These are phyloP conservation scores for Laothoe populi DNA, from an alignment of 2,888 invertebrate species.

Conservation along the genomic window DNA sequence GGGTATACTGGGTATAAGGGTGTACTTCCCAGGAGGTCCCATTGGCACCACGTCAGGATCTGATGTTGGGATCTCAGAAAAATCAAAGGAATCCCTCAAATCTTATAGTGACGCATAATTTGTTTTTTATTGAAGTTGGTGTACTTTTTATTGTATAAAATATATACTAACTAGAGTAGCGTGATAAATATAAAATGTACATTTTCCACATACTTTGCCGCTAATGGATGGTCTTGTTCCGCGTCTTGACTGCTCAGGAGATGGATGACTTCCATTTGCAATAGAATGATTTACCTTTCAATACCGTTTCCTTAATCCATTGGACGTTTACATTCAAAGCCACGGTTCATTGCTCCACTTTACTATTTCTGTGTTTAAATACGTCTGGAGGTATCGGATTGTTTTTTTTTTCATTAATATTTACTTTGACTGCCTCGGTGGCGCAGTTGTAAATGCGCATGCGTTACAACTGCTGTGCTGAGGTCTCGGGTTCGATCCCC, in stretches of 20 bases:
- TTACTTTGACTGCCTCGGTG: too few species aligned
- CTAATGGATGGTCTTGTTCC: conserved; percentile 55
- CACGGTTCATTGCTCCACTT: conserved; percentile 10
- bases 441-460: too few species aligned
- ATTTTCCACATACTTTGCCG: conserved; percentile 50
- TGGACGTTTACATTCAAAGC: conserved; percentile 30
- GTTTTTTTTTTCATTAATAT: neutral
- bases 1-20: too few species aligned
- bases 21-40: too few species aligned
- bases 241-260: conserved; percentile 54
- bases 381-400: neutral
- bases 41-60: too few species aligned
- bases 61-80: too few species aligned
- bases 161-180: neutral
- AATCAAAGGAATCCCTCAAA: too few species aligned
- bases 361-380: neutral
- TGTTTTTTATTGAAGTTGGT: too few species aligned
- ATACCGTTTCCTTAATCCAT: conserved; percentile 28
- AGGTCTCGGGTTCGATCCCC: too few species aligned
- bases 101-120: too few species aligned
- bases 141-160: too few species aligned
- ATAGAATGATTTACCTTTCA: conserved; percentile 43
- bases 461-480: too few species aligned
- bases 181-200: conserved; percentile 45
- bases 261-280: conserved; percentile 58